A percentile compares a stretch with the other conserved stretches of the same genome.
These are phyloP conservation scores for Gryllus longicercus DNA, from an alignment of 2,888 invertebrate species.

Conservation along the genomic window DNA sequence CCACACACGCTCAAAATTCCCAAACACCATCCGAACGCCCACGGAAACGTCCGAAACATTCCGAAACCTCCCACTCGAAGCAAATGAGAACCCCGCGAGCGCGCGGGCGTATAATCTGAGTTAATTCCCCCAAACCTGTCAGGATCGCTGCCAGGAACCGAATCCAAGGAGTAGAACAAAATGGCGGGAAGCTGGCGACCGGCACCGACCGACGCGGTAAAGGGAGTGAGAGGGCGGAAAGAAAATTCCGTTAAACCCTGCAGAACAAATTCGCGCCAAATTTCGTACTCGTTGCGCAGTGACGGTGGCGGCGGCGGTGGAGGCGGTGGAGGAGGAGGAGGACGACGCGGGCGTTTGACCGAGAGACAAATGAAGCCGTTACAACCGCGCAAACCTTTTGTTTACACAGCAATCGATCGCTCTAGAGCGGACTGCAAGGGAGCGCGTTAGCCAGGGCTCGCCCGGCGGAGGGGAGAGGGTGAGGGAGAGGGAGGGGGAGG, in stretches of 20 bases:
- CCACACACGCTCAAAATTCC: too few species aligned
- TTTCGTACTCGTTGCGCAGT: not conserved
- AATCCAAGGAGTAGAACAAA: not conserved
- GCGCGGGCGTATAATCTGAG: not conserved
- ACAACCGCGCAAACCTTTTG: too few species aligned
- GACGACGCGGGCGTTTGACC: not conserved
- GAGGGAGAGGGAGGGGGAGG: too few species aligned
- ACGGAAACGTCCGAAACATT: too few species aligned
- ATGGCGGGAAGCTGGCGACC: not conserved
- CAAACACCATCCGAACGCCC: too few species aligned
- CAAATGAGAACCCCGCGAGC: not conserved
- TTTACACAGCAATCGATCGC: too few species aligned
- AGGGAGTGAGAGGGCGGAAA: not conserved
- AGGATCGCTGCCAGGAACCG: not conserved
- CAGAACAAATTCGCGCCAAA: conserved; percentile 5
- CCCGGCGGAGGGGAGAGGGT: too few species aligned
- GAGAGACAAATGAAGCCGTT: too few species aligned
- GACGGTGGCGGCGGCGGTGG: not conserved
- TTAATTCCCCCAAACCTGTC: conserved; percentile 2
- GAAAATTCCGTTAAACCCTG: not conserved
- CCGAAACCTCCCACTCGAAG: not conserved
- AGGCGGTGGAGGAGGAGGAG: not conserved
- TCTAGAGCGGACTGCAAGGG: too few species aligned
- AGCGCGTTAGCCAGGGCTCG: too few species aligned
- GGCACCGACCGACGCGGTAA: not conserved